Base-by-base conservation (phyloP, 2,113 vertebrate species). In the Pygoscelis antarcticus region DNA sequence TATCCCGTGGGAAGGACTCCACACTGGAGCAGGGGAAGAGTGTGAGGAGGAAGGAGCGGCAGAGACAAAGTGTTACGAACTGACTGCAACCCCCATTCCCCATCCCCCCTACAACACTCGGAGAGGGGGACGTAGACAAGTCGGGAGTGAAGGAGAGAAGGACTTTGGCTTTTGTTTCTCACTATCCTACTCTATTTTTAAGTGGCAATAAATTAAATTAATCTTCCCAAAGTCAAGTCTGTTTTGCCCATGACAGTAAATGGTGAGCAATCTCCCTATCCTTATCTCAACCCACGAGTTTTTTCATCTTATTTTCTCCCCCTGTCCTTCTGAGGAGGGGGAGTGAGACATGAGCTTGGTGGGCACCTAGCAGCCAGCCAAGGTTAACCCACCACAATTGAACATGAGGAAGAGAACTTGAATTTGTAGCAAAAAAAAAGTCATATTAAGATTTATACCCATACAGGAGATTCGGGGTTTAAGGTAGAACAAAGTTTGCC, bases 51-150 rank as follows among this genome's bases (percentile, higher is more conserved):
- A 52, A 55, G 46, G 11, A 58, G 36, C 1, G 0, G 10, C 22
- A 64, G 36, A 66, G n/a, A n/a, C 3, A 54, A 40, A 7, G 17
- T 11, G 11, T n/a, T 47, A 68, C 7, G 19, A 80, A 64, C 8
- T 0, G 2, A 34, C 34, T n/a, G 16, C 57, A 71, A 15, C 3
- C 3, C 23, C 42, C 15, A 25, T n/a, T 74, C 11, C 20, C 11
- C 5, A 5, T 22, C 25, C 2, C 5, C 7, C 44, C 32, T 68
- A 38, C 36, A 51, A 18, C 16, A 6, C n/a, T 65, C 4, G 0
- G 1, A 77, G 32, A 55, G 6, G 7, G 9, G 2, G 6, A n/a
- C 13, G 18, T 13, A 30, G 6, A 54, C 52, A 18, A 77, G 30
- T 57, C 5, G 3, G 13, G 18, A 65, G 13, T 26, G 30, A 93